Conservation (phyloP, 2,113 vertebrate genomes). For the Varanus komodoensis region DNA sequence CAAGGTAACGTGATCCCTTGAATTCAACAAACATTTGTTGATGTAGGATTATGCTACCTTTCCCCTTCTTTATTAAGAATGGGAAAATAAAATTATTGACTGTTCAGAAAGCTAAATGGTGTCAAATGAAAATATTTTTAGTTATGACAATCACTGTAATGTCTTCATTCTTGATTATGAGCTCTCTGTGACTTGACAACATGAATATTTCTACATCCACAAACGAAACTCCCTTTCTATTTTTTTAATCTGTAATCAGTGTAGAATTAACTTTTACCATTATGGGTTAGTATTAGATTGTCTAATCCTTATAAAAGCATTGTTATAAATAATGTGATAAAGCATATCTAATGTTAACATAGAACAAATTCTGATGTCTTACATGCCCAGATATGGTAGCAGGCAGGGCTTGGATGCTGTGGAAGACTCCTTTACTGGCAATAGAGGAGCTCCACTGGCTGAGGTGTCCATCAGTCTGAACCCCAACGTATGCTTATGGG, state of each 20-base stretch:
- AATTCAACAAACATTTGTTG: background rate
- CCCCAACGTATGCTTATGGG: background rate
- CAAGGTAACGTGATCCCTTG: background rate
- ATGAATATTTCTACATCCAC: background rate
- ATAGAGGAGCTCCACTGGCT: too few relatives aligned
- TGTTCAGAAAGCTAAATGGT: background rate
- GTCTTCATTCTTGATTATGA: background rate
- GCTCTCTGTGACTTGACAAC: background rate
- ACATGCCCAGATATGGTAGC: background rate
- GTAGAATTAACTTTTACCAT: background rate
- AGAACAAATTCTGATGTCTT: background rate
- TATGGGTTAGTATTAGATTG: background rate
- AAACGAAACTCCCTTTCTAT: background rate
- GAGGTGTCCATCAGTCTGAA: background rate
- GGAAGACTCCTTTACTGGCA: background rate
- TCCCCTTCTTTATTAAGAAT: background rate
- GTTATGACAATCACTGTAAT: background rate
- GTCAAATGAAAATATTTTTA: background rate
- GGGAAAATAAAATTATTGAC: background rate
- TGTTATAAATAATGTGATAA: background rate
- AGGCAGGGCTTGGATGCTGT: background rate
- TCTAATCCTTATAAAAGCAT: background rate
- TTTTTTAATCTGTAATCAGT: background rate
- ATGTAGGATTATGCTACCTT: background rate
- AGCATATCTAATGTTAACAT: background rate